A percentile compares a stretch with the other conserved stretches of the same genome.
Conservation (phyloP, 1,140 invertebrate species). For the Saccostrea glomerata region DNA sequence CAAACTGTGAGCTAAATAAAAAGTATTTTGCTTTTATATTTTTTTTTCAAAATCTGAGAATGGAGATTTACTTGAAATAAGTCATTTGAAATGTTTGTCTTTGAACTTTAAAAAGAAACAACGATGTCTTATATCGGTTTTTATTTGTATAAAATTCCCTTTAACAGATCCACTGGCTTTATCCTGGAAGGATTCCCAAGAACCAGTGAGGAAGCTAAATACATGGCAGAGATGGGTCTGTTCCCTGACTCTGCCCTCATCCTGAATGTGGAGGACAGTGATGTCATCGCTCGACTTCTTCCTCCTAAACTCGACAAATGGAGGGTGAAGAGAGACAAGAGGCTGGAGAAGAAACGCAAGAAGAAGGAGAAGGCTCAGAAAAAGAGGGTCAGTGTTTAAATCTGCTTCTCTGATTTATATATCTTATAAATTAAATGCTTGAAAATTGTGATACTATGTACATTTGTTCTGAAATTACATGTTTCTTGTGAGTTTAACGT, state of each 20-base stretch:
- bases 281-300: constrained; percentile 76
- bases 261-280: constrained; percentile 72
- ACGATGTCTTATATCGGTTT: too few species aligned
- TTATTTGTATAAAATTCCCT: background rate
- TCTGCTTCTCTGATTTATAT: too few species aligned
- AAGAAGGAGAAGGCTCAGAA: constrained; percentile 77
- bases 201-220: constrained; percentile 75
- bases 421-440: too few species aligned
- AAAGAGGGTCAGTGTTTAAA: constrained; percentile 68
- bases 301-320: constrained; percentile 77
- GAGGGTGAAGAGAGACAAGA: constrained; percentile 74
- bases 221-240: constrained; percentile 75
- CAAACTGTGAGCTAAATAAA: too few species aligned
- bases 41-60: background rate
- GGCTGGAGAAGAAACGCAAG: constrained; percentile 69
- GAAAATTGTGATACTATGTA: too few species aligned
- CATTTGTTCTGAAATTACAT: too few species aligned
- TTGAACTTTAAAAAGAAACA: background rate
- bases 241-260: constrained; percentile 77
- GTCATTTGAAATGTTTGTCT: background rate
- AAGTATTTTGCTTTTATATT: too few species aligned
- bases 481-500: too few species aligned
- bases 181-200: constrained; percentile 79
- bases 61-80: background rate
- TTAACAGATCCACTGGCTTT: constrained; percentile 76